Evolutionary conservation across 2,888 invertebrate genomes (phyloP), one percentile per base, ranked within the genome.

Genomic region (Tenthredo livida): DNA sequence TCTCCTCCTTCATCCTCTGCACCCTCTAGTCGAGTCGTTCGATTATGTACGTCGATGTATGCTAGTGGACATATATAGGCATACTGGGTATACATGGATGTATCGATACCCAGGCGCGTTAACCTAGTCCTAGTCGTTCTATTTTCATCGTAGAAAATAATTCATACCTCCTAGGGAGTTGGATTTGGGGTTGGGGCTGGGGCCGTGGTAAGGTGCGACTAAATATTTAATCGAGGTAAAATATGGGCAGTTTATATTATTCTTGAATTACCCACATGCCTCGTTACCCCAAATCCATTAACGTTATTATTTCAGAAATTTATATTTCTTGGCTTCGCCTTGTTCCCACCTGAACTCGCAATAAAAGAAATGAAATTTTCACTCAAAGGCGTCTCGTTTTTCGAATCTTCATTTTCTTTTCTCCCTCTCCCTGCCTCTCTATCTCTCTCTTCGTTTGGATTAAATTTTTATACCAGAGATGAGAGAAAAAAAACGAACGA

Each of bases 141-240:
- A 67, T 67, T 67, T 17, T 67, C 67, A 17, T 67, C 33, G 15
- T 67, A 67, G 67, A 33, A 67, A 67, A 67, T 67, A 67, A 67
- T 67, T 67, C 67, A 67, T 33, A 17, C 67, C 15, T 6, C 67
- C 21, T 25, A 12, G 21, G 2, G 21, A 21, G 10, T 61, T 9
- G 12, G 25, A 21, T 25, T 25, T n/a, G 21, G 10, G 29, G 29
- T 2, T 33, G 4, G 10, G 61, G 4, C 12, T 25, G 21, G 4
- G 12, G 33, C 67, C 29, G 17, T 6, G 33, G 67, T 17, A 33
- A 61, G 25, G 61, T 61, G 17, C 4, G 15, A 33, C 33, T 67
- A 25, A 67, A 67, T 67, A 33, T 67, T 67, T 67, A 17, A 67
- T 67, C 67, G 33, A 33, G 29, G 29, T 67, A 10, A 61, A 61